phyloP scores from a whole-genome alignment of 2,797 vertebrate species.

The Lagorchestes hirsutus region DNA sequence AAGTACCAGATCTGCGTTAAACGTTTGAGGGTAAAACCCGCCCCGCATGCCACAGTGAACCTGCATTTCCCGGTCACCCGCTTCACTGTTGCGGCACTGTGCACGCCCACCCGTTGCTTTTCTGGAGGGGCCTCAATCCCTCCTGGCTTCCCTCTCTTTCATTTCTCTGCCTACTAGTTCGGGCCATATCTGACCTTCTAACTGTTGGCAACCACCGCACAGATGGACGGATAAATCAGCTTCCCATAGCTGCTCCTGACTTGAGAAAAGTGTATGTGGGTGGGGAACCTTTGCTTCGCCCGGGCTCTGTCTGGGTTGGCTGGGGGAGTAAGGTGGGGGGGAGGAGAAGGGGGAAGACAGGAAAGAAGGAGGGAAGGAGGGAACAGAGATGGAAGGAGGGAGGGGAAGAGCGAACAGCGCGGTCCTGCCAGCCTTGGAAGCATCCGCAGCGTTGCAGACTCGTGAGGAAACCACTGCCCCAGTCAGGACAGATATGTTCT shows the following conservation, averaged over 20 bases:
- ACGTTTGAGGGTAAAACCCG: neutral
- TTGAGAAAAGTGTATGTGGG: neutral
- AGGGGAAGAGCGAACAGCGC: neutral
- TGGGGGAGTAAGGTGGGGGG: neutral
- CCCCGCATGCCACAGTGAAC: slow-evolving; percentile 17
- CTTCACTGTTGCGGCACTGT: slow-evolving; percentile 41
- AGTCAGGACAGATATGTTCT: slow-evolving; percentile 20
- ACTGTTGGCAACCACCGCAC: slow-evolving; percentile 14
- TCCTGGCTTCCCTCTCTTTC: neutral
- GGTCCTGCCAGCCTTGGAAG: neutral
- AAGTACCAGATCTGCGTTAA: neutral
- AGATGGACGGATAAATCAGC: neutral
- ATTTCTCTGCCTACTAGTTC: neutral
- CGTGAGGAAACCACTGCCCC: neutral
- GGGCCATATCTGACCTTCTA: neutral
- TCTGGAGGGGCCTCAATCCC: neutral
- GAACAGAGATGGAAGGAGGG: neutral
- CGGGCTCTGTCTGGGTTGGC: neutral
- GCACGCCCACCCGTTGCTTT: slow-evolving; percentile 21
- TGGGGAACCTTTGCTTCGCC: neutral
- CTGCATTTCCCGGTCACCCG: slow-evolving; percentile 56
- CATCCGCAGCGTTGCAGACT: slow-evolving; percentile 26
- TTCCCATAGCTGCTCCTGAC: neutral
- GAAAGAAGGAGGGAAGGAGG: neutral
- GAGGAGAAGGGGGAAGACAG: neutral